Evolutionary conservation across 2,888 invertebrate genomes (phyloP), one percentile per base, ranked within the genome.

Genomic region (Rhogogaster chlorosoma): DNA sequence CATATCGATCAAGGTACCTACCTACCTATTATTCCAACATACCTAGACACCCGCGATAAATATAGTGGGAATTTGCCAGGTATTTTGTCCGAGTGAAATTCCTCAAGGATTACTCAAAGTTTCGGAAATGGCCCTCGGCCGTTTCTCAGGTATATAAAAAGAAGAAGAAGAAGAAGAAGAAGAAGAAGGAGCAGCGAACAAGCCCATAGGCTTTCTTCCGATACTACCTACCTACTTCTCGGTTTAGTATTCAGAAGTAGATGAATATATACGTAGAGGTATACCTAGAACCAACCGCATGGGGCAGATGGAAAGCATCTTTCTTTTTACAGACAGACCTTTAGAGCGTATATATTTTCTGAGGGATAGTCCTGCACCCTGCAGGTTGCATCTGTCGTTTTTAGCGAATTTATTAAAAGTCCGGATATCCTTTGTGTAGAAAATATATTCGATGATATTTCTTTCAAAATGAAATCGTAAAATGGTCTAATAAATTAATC

Each of bases 281-380:
- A 38, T 73, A 73, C 32, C 70, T 36, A 73, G 42, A 73, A 42
- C 42, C 71, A 12, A 42, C 38, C 71, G 71, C 38, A 42, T 73
- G 42, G 49, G 38, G 77, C 77, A 77, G 53, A 53, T 77, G 77
- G 45, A n/a, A 77, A 77, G 49, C 53, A 77, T 77, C 77, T 53
- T 53, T 77, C 6, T 77, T 18, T 18, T 49, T 9, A 18, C 53
- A n/a, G n/a, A 53, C 53, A 32, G 49, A 77, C 77, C 7, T 29
- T 77, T n/a, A 29, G 29, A 42, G n/a, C n/a, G 9, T n/a, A 77
- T n/a, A 77, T n/a, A 45, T 53, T 49, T 77, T 49, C 12, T n/a
- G 26, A 7, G 22, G n/a, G n/a, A n/a, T n/a, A n/a, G n/a, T n/a
- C 26, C 15, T 77, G 4, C n/a, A 6, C 10, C 38, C 45, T 71